Percentiles rank a stretch among this genome's conserved stretches.
Evolutionary conservation across 2,113 vertebrate genomes (phyloP).

Genomic region (Forbesichthys papilliferus): DNA sequence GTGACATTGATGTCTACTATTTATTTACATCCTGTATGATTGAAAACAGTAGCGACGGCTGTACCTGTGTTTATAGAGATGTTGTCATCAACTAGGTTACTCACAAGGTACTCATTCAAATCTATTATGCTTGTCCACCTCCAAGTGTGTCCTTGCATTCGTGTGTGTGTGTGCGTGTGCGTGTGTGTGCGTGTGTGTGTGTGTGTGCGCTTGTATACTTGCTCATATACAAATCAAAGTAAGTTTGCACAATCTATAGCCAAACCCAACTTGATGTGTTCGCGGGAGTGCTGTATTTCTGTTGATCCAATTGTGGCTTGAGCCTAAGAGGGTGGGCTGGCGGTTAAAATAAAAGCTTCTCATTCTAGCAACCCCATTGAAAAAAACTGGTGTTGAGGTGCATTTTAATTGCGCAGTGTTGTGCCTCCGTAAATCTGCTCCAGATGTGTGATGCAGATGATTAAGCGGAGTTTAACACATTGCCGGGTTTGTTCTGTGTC

Average conservation of each 20-base stretch:
- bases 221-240: no score
- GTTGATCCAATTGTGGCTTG: no score
- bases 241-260: no score
- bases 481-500: not conserved
- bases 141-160: not conserved
- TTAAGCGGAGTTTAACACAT: constrained; percentile 37
- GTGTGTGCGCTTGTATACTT: not conserved
- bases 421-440: constrained; percentile 56
- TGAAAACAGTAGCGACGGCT: constrained; percentile 48
- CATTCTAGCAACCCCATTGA: constrained; percentile 37
- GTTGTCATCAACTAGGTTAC: constrained; percentile 58
- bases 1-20: constrained; percentile 58
- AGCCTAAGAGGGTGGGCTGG: constrained; percentile 16
- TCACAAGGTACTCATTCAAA: constrained; percentile 49
- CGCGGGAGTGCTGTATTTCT: no score
- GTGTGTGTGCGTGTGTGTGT: not conserved
- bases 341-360: constrained; percentile 34
- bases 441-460: constrained; percentile 58
- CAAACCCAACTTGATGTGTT: no score
- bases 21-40: constrained; percentile 59
- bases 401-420: constrained; percentile 49
- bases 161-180: not conserved
- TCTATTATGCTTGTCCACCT: constrained; percentile 1
- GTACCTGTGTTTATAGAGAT: constrained; percentile 29
- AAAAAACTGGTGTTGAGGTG: constrained; percentile 27